Conservation (phyloP, 2,888 invertebrate genomes). For the Omphaloscelis lunosa region DNA sequence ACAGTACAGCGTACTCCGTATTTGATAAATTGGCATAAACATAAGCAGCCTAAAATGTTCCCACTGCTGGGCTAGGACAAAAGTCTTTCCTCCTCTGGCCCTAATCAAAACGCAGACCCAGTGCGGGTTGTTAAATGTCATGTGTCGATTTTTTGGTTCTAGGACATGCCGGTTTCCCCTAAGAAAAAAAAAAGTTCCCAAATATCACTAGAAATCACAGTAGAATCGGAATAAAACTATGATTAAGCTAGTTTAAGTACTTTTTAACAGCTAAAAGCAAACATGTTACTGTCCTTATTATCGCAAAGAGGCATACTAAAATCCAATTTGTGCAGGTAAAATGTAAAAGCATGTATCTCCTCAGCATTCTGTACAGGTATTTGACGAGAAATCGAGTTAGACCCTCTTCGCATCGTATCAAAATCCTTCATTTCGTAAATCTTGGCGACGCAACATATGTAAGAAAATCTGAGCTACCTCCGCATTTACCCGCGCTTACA, state of each 20-base stretch:
- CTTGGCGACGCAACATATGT: slow-evolving; percentile 66
- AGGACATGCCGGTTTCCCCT: background rate
- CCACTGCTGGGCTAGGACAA: background rate
- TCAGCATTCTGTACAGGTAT: slow-evolving; percentile 57
- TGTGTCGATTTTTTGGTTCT: background rate
- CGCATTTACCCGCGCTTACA: slow-evolving; percentile 75
- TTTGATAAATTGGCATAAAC: background rate
- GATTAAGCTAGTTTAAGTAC: background rate
- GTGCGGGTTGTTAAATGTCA: background rate
- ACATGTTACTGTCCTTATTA: background rate
- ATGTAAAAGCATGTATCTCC: slow-evolving; percentile 50
- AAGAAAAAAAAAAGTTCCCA: background rate
- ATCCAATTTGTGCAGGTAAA: slow-evolving; percentile 43
- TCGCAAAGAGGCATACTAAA: slow-evolving; percentile 19
- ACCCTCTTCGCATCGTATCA: slow-evolving; percentile 65
- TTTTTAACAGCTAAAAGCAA: slow-evolving; percentile 3
- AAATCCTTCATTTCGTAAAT: slow-evolving; percentile 72
- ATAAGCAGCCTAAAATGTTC: background rate
- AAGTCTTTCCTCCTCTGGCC: background rate
- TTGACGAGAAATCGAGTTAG: slow-evolving; percentile 62
- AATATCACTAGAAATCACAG: background rate
- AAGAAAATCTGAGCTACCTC: slow-evolving; percentile 64
- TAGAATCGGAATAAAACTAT: background rate
- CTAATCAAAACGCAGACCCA: background rate
- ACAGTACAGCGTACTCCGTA: background rate